phyloP scores from a whole-genome alignment of 2,888 invertebrate genomes.

The Cyaniris semiargus region DNA sequence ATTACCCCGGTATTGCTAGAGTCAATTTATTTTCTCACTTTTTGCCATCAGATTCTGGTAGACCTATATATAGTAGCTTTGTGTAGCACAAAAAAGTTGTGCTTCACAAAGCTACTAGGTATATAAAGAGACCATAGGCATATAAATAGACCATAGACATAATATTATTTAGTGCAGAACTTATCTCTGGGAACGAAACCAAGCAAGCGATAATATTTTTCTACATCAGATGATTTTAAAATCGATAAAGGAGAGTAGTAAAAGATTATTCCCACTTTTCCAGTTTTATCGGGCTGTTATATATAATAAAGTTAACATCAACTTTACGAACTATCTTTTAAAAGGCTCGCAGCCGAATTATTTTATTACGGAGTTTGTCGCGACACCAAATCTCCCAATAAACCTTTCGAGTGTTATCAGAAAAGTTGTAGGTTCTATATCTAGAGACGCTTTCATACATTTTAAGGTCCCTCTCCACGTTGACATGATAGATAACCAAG shows the following conservation, averaged over 20 bases:
- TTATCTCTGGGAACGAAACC: background rate
- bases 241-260: background rate
- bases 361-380: conserved; percentile 1
- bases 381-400: conserved; percentile 1
- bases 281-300: background rate
- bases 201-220: background rate
- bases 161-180: too few species aligned
- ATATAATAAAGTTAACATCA: background rate
- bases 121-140: too few species aligned
- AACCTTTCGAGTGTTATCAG: conserved; percentile 6
- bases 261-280: background rate
- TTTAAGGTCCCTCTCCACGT: background rate
- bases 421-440: background rate
- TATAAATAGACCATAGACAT: too few species aligned
- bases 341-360: background rate
- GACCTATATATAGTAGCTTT: too few species aligned
- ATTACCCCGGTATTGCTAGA: too few species aligned
- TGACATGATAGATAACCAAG: background rate
- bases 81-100: too few species aligned
- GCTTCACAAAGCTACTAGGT: too few species aligned
- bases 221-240: background rate
- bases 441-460: background rate
- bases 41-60: too few species aligned
- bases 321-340: conserved; percentile 6
- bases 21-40: too few species aligned